These are phyloP conservation scores for Triops cancriformis DNA, from an alignment of 1,140 invertebrate genomes.

Conservation along the genomic window DNA sequence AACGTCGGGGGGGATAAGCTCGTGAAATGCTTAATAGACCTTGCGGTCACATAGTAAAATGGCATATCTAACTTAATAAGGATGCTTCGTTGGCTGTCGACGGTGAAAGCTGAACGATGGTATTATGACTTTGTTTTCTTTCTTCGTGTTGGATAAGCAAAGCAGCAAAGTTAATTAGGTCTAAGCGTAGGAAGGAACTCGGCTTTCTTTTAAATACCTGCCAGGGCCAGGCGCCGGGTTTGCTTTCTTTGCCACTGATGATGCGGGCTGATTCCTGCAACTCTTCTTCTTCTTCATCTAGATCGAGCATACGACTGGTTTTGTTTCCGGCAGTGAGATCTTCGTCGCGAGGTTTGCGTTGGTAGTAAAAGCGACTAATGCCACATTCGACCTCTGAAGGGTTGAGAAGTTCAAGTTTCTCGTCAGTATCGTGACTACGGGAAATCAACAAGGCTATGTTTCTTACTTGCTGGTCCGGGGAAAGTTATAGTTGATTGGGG, in stretches of 20 bases:
- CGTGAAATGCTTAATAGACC: neutral
- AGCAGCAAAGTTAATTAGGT: no score
- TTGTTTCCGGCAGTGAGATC: conserved; percentile 15
- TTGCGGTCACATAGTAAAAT: neutral
- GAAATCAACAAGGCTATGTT: neutral
- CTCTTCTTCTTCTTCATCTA: conserved; percentile 44
- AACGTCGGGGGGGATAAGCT: neutral
- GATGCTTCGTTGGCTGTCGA: no score
- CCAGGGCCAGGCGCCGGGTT: conserved; percentile 74
- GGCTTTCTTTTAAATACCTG: conserved; percentile 45
- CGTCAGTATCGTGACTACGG: neutral
- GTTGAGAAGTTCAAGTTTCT: neutral
- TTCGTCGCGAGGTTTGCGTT: conserved; percentile 34
- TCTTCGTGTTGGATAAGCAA: no score
- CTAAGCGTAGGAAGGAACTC: no score
- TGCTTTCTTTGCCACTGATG: conserved; percentile 66
- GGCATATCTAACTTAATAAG: no score
- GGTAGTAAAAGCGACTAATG: conserved; percentile 35
- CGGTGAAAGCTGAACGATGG: no score
- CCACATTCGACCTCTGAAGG: conserved; percentile 34
- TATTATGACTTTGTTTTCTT: no score
- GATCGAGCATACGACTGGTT: conserved; percentile 41
- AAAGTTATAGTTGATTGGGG: neutral
- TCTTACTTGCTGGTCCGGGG: neutral
- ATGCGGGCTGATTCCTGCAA: conserved; percentile 54